phyloP scores from a whole-genome alignment of 2,888 invertebrate genomes.

The Dryococelus australis region DNA sequence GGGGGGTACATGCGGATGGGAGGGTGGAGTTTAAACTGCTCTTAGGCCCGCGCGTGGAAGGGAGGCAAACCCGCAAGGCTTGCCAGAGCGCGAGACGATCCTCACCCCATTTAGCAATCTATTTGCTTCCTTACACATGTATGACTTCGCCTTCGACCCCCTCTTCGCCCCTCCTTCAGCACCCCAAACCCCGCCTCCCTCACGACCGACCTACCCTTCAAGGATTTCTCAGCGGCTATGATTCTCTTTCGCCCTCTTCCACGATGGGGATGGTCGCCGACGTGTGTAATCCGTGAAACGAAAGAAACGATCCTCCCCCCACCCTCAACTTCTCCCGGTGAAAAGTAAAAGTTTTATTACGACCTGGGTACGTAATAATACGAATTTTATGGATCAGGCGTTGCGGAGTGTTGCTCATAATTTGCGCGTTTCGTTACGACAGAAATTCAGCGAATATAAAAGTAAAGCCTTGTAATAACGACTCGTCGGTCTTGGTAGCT shows the following conservation, averaged over 20 bases:
- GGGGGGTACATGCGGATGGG: no score
- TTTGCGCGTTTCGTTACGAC: background rate
- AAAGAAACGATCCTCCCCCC: slow-evolving; percentile 5
- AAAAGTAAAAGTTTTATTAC: background rate
- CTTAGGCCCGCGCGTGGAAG: background rate
- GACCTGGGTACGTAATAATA: background rate
- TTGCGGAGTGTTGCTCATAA: background rate
- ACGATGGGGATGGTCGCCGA: background rate
- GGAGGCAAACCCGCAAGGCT: background rate
- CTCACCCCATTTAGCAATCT: slow-evolving; percentile 29
- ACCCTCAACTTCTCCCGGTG: slow-evolving; percentile 22
- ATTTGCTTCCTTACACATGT: slow-evolving; percentile 16
- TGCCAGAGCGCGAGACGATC: background rate
- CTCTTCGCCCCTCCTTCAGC: background rate
- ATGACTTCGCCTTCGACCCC: slow-evolving; percentile 16
- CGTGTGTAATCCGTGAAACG: slow-evolving; percentile 7
- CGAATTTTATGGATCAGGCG: background rate
- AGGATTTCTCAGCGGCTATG: background rate
- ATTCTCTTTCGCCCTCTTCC: background rate
- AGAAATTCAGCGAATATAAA: background rate
- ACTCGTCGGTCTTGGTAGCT: background rate
- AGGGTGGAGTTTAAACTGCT: slow-evolving; percentile 26
- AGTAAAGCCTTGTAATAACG: background rate
- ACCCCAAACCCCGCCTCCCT: no score
- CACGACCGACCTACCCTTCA: background rate